Evolutionary conservation across 2,888 invertebrate genomes (phyloP).

Genomic region (Platyscelio sp.): DNA sequence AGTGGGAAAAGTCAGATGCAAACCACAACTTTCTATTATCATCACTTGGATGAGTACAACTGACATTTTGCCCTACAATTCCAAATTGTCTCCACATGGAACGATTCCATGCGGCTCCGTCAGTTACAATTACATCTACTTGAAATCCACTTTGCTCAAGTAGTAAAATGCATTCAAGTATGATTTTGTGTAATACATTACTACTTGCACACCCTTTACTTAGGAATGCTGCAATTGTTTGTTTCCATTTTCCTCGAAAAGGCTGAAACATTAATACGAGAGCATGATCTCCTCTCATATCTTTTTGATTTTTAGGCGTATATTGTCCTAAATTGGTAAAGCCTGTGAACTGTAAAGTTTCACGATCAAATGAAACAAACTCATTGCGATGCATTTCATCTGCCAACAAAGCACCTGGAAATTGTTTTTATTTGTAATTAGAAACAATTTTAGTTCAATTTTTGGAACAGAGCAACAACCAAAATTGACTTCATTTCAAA

Average conservation of each 20-base stretch:
- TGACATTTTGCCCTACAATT: neutral
- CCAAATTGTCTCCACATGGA: constrained; percentile 51
- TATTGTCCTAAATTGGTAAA: constrained; percentile 71
- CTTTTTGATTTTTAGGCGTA: constrained; percentile 68
- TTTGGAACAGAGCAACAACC: neutral
- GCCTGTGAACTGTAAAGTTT: constrained; percentile 48
- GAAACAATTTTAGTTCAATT: no score
- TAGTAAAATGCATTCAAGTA: constrained; percentile 73
- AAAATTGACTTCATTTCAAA: neutral
- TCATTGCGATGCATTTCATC: constrained; percentile 8
- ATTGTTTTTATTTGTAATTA: neutral
- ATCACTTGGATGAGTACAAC: constrained; percentile 27
- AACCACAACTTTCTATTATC: constrained; percentile 44
- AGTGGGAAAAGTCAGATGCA: constrained; percentile 45
- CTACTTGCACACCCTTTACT: constrained; percentile 73
- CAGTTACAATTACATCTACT: constrained; percentile 69
- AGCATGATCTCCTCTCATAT: constrained; percentile 73
- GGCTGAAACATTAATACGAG: constrained; percentile 75
- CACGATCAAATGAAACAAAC: neutral
- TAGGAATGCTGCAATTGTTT: constrained; percentile 73
- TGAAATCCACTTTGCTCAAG: constrained; percentile 67
- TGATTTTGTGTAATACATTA: constrained; percentile 67
- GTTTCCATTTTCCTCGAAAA: constrained; percentile 72
- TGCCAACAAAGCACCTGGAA: neutral
- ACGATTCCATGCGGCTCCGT: constrained; percentile 73